Evolutionary conservation across 2,113 vertebrate species (phyloP).

Genomic region (Ellobius talpinus): DNA sequence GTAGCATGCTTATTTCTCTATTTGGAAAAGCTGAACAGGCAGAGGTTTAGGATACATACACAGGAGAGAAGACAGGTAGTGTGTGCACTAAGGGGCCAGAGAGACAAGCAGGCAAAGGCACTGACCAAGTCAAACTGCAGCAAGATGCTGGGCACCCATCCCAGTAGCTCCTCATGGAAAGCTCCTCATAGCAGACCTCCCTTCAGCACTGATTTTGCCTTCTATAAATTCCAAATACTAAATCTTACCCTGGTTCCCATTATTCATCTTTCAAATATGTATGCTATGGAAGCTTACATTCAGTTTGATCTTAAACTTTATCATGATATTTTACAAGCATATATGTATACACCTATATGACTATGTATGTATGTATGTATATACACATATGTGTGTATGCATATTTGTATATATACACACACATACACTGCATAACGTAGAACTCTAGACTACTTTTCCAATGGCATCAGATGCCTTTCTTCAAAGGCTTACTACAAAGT

Average conservation of each 20-base stretch:
- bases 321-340: not conserved
- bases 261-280: slow-evolving; percentile 50
- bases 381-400: not conserved
- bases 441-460: slow-evolving; percentile 45
- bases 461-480: slow-evolving; percentile 19
- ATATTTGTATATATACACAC: not conserved
- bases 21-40: slow-evolving; percentile 86
- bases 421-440: not conserved
- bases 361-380: not conserved
- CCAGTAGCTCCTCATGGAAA: slow-evolving; percentile 46
- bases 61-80: slow-evolving; percentile 83
- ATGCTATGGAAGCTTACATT: slow-evolving; percentile 47
- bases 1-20: slow-evolving; percentile 86
- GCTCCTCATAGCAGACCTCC: not conserved
- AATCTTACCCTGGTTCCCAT: not conserved
- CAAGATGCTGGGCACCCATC: slow-evolving; percentile 31
- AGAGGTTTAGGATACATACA: slow-evolving; percentile 89
- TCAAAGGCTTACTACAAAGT: slow-evolving; percentile 40
- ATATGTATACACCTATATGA: not conserved
- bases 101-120: slow-evolving; percentile 75
- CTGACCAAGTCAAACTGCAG: slow-evolving; percentile 70
- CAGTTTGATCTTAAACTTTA: slow-evolving; percentile 69
- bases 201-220: slow-evolving; percentile 26
- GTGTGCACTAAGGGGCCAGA: slow-evolving; percentile 57
- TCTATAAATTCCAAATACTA: slow-evolving; percentile 46